Evolutionary conservation across 1,140 invertebrate genomes (phyloP), one percentile per base, ranked within the genome.

Genomic region (Pseudomyrmex concolor): DNA sequence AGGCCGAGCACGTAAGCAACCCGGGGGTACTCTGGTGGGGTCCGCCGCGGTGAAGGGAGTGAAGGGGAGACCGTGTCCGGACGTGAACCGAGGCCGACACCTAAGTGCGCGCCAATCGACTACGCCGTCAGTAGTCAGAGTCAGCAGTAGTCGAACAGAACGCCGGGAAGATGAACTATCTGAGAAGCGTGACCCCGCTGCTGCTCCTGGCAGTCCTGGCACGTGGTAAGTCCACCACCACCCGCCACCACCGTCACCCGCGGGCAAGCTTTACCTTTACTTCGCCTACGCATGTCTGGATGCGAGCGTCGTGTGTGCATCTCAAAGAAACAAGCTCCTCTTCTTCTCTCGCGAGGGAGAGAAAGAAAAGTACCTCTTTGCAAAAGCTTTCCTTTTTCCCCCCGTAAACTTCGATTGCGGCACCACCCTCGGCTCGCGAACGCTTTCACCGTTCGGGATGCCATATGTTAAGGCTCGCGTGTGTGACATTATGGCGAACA

Each of bases 81-180:
- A 72, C 68, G 73, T 62, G 67, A 72, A 81, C 85, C 88, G 91
- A 91, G 89, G 90, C 86, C 91, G 83, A 83, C 62, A 67, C 17
- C 73, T 86, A 87, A 84, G 54, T 84, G 48, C 54, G 70, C 76
- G 73, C 78, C 80, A 81, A 85, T 84, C 67, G 82, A 78, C 80
- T 90, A 93, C 90, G 90, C 59, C 54, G 66, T 43, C 57, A 83
- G 93, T 92, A 93, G 92, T 93, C 93, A 92, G 93, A 90, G 92
- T 89, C 91, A 91, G 86, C 89, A 71, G 84, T 73, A 88, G 89
- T 90, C 90, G 90, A 89, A 86, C 85, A 76, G 55, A 76, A 63
- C 48, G 77, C 67, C 76, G 54, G 66, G 50, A 87, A 87, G 88
- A 94, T 94, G 93, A 92, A 89, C 87, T 82, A 88, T 80, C 83